Percentiles rank a stretch among this genome's conserved stretches.
phyloP scores from a whole-genome alignment of 1,140 invertebrate species.

The Ephestia elutella region DNA sequence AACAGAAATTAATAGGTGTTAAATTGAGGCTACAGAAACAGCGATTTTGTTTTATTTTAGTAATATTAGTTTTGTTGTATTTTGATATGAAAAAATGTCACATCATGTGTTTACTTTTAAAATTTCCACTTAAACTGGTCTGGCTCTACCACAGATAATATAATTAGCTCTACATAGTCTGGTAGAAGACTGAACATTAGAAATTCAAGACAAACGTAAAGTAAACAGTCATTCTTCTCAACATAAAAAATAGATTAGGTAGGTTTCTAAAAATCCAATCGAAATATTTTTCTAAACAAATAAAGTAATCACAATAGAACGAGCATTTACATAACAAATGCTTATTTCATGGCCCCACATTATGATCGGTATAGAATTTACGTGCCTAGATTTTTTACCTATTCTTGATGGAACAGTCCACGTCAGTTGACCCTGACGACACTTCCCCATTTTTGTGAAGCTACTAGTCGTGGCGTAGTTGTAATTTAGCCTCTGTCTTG shows the following conservation, averaged over 20 bases:
- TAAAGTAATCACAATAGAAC: neutral
- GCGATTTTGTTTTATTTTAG: neutral
- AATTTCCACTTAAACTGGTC: too few relatives aligned
- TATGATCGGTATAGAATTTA: conserved; percentile 17
- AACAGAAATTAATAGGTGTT: conserved; percentile 5
- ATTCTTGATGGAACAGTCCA: conserved; percentile 22
- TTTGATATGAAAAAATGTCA: too few relatives aligned
- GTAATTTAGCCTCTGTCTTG: neutral
- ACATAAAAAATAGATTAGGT: too few relatives aligned
- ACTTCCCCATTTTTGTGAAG: conserved; percentile 23
- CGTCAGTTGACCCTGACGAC: conserved; percentile 26
- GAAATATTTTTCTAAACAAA: too few relatives aligned
- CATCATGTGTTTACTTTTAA: too few relatives aligned
- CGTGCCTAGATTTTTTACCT: conserved; percentile 23
- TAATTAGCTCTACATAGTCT: too few relatives aligned
- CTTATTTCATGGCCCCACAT: conserved; percentile 2
- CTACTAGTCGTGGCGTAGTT: conserved; percentile 14
- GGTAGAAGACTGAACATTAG: too few relatives aligned
- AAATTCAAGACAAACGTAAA: too few relatives aligned
- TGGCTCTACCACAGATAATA: too few relatives aligned
- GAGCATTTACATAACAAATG: neutral
- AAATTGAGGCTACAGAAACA: conserved; percentile 10
- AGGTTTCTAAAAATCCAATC: too few relatives aligned
- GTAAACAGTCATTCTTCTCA: too few relatives aligned
- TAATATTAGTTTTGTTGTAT: too few relatives aligned